Conservation (phyloP, 1,140 invertebrate genomes). For the Argopecten irradians region DNA sequence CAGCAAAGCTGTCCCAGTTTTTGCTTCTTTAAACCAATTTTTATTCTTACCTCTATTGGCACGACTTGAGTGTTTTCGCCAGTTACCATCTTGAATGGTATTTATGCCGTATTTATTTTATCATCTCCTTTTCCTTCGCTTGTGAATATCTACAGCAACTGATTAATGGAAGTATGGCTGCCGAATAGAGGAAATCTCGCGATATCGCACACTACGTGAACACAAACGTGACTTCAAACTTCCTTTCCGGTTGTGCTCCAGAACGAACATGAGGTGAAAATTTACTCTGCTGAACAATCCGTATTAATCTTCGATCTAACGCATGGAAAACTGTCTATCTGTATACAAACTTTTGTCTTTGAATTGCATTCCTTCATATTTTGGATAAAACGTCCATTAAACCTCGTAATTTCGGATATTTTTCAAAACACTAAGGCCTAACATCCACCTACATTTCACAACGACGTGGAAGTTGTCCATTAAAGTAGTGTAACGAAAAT, state of each 20-base stretch:
- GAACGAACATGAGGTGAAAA: background rate
- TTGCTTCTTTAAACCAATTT: background rate
- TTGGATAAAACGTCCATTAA: too few relatives aligned
- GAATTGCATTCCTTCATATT: background rate
- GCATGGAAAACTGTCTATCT: background rate
- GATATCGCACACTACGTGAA: background rate
- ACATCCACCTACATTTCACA: too few relatives aligned
- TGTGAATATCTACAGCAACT: background rate
- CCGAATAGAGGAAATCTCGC: conserved; percentile 8
- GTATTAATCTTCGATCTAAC: background rate
- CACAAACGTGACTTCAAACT: background rate
- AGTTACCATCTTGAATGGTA: conserved; percentile 62
- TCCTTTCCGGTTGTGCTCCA: conserved; percentile 20
- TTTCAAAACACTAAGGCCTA: too few relatives aligned
- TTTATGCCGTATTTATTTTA: background rate
- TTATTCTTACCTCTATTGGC: conserved; percentile 61
- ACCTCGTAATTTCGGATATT: too few relatives aligned
- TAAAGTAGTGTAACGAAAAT: too few relatives aligned
- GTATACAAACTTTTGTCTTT: too few relatives aligned
- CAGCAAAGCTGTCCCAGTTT: background rate
- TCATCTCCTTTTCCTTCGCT: background rate
- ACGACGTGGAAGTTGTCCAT: too few relatives aligned
- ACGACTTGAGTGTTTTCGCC: conserved; percentile 69
- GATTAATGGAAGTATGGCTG: conserved; percentile 15
- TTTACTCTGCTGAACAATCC: background rate